Evolutionary conservation across 2,888 invertebrate genomes (phyloP), one percentile per base, ranked within the genome.

Genomic region (Rhagium mordax): DNA sequence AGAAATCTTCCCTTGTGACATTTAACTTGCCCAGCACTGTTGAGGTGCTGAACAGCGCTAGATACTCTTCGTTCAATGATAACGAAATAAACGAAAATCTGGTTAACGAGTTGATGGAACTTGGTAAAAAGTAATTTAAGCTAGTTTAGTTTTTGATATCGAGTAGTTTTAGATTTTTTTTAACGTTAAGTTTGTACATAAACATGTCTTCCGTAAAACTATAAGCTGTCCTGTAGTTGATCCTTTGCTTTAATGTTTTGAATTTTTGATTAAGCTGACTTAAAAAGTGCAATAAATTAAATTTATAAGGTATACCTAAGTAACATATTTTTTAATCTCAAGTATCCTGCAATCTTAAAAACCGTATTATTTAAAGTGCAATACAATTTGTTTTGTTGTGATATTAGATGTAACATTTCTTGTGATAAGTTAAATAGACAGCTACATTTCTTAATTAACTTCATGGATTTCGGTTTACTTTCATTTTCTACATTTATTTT

Each of bases 21-120:
- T 87, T 88, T 75, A 86, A 89, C 77, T 73, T 88, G 87, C n/a
- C 79, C 85, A 82, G 88, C 88, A 75, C 70, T 33, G 55, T 33
- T 16, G 73, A 73, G 1, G 48, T 78, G 7, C 87, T 88, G 85
- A 87, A 89, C 64, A 88, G 88, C 87, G 88, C 88, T 51, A 65
- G 66, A 65, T 79, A 74, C 55, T 75, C 79, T 18, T 75, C 75
- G 1, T 79, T 69, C 49, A 60, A 78, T 21, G 86, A 86, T 64
- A 85, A 87, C 74, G 91, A 90, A 84, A 87, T 90, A 84, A 89
- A 87, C 81, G 91, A 91, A 73, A 92, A 91, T 85, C 86, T 91
- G 85, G 89, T 89, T 70, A 91, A 91, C 81, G 91, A 91, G 86
- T 88, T 90, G 65, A 88, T 89, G 67, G 91, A 91, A 84, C 89